Base-by-base conservation (phyloP, 2,797 vertebrate genomes). In the Argentina silus region DNA sequence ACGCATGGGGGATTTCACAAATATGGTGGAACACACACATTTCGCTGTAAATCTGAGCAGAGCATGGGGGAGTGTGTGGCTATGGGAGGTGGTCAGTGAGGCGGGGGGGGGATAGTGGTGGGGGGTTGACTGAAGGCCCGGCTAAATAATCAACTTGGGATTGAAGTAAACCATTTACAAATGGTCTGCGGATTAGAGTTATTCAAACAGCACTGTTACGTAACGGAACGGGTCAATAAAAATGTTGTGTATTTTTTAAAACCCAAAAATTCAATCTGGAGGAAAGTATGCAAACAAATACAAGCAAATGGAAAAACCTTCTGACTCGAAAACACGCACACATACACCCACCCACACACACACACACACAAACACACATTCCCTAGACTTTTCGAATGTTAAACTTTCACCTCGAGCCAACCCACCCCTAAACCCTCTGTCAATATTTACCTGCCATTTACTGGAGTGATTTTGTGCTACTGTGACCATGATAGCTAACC, bases 1-100 rank as follows among this genome's bases (percentile, higher is more conserved):
- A 95, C 94, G 94, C 94, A 91, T 92, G 94, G 91, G 91, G 83
- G 42, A 95, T 94, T 96, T 95, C 93, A 96, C 93, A 96, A 95
- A 94, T 92, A 92, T 92, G 93, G 91, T 91, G 92, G 92, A 94
- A 95, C 93, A 93, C 95, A 94, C 93, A 94, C 86, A 86, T 85
- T 81, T 92, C 87, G 92, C 81, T 75, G 91, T 93, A 95, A 94
- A 95, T 95, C 90, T 95, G 95, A 87, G 75, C 70, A 67, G 78
- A 81, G 81, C 80, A 84, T 75, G 81, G 65, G 61, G 85, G 79
- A 81, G 85, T 79, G 82, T 85, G 85, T n/a, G 79, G 78, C 86
- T 78, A 82, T 76, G 77, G 82, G 83, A 81, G 83, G 78, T 80
- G 82, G 79, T 87, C 89, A 88, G 73, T 19, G 74, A 78, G 77